Evolutionary conservation across 2,888 invertebrate species (phyloP).

Genomic region (Scrobipalpa costella): DNA sequence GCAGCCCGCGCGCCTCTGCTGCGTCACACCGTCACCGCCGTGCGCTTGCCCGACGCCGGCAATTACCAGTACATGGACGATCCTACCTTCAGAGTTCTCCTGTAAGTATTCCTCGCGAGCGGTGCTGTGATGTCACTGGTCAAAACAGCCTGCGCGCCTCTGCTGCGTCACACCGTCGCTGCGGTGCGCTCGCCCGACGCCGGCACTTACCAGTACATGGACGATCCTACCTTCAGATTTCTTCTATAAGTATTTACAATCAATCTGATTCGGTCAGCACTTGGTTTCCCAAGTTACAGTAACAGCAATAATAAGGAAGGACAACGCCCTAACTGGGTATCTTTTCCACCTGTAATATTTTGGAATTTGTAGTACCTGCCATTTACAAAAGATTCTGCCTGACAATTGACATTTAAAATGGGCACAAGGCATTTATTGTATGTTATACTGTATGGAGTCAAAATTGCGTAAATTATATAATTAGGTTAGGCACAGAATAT

Average conservation of each 20-base stretch:
- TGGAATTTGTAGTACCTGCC: too few species aligned
- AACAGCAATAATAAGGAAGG: too few species aligned
- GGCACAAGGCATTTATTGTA: neutral
- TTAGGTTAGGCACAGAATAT: neutral
- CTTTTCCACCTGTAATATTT: too few species aligned
- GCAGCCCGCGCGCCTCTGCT: slow-evolving; percentile 77
- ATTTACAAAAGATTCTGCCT: too few species aligned
- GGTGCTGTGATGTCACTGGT: slow-evolving; percentile 77
- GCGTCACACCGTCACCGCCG: slow-evolving; percentile 81
- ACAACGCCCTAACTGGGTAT: too few species aligned
- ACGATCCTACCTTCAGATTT: slow-evolving; percentile 86
- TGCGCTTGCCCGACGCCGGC: slow-evolving; percentile 85
- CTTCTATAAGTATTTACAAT: slow-evolving; percentile 88
- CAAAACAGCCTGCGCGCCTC: slow-evolving; percentile 74
- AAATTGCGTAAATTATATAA: neutral
- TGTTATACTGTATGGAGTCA: neutral
- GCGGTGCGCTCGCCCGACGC: slow-evolving; percentile 86
- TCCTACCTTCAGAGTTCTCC: slow-evolving; percentile 84
- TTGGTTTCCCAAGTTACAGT: too few species aligned
- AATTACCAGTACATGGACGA: slow-evolving; percentile 84
- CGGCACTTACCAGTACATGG: slow-evolving; percentile 82
- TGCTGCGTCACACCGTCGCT: slow-evolving; percentile 80
- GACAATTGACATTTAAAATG: too few species aligned
- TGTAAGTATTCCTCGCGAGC: slow-evolving; percentile 77
- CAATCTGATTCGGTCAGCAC: too few species aligned